These are phyloP conservation scores for Denticeps clupeoides DNA, from an alignment of 2,797 vertebrate species.

Conservation along the genomic window DNA sequence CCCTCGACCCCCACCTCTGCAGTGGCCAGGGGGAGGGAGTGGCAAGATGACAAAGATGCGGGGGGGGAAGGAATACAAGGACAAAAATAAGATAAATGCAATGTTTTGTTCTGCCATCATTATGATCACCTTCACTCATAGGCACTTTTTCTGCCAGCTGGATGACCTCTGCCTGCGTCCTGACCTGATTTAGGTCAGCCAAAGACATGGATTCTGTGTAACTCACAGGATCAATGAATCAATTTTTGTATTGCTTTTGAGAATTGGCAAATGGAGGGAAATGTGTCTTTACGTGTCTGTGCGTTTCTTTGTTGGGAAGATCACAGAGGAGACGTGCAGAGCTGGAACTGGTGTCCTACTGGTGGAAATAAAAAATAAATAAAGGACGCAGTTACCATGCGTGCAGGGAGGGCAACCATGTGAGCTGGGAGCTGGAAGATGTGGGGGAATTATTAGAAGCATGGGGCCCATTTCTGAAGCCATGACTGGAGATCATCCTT, in stretches of 20 bases:
- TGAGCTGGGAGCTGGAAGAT: conserved; percentile 52
- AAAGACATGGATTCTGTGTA: too few species aligned
- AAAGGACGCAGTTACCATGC: conserved; percentile 39
- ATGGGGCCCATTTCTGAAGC: conserved; percentile 32
- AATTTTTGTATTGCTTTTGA: conserved; percentile 12
- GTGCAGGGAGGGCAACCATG: conserved; percentile 37
- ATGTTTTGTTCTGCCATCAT: neutral
- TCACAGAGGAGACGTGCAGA: conserved; percentile 40
- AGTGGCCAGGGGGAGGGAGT: conserved; percentile 40
- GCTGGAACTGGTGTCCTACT: conserved; percentile 45
- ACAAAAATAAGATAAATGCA: conserved; percentile 6
- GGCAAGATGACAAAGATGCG: conserved; percentile 35
- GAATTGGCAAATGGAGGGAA: too few species aligned
- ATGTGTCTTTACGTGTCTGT: conserved; percentile 25
- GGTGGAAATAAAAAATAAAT: conserved; percentile 42
- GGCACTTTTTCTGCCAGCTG: conserved; percentile 4
- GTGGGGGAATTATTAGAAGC: conserved; percentile 47
- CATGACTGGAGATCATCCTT: conserved; percentile 28
- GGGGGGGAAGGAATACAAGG: conserved; percentile 29
- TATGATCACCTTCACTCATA: neutral
- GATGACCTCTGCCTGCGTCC: too few species aligned
- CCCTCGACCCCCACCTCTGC: conserved; percentile 32
- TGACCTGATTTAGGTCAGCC: too few species aligned
- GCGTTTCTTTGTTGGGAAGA: conserved; percentile 31
- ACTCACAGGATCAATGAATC: too few species aligned